Base-by-base conservation (phyloP, 2,888 invertebrate species). In the Liposcelis brunnea region DNA sequence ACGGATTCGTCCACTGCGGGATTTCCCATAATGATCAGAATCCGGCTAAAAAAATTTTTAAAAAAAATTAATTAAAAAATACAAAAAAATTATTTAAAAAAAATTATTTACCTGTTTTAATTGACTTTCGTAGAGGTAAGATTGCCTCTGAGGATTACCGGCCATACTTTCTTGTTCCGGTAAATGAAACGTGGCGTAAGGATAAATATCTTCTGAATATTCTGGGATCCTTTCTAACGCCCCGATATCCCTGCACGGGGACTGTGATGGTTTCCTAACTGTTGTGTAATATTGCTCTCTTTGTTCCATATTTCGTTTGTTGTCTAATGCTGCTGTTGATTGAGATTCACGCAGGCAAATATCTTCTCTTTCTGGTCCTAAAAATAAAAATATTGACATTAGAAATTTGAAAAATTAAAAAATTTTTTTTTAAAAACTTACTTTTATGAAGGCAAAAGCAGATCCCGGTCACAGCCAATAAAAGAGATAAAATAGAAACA, bases 131-230 rank as follows among this genome's bases (percentile, higher is more conserved):
- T 62, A 61, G 51, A 61, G 58, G 50, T 57, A 61, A 31, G 61
- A 65, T 51, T 60, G 61, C 48, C 59, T 55, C 47, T 60, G 65
- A 42, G 65, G 65, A 53, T 69, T 69, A 26, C 63, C 65, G 26
- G 69, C 65, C 52, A 68, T 63, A 53, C 67, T 69, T 55, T 70
- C 70, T 59, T 70, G 67, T 57, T 69, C 69, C 51, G 68, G 68
- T 53, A 72, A 62, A 58, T 72, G 69, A 59, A 71, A 72, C 50
- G 71, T 72, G 45, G 72, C 72, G 58, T 72, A 72, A 44, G 72
- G 72, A 60, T 71, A 71, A 56, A 72, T 72, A 55, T 73, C 72
- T 59, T 72, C 71, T 37, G 71, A 70, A 59, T 69, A 71, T 59
- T 71, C 71, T 53, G 56, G 56, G 26, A 56, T 51, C 44, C 51